Evolutionary conservation across 2,113 vertebrate species (phyloP), one percentile per base, ranked within the genome.

Genomic region (Formicarius rufipectus): DNA sequence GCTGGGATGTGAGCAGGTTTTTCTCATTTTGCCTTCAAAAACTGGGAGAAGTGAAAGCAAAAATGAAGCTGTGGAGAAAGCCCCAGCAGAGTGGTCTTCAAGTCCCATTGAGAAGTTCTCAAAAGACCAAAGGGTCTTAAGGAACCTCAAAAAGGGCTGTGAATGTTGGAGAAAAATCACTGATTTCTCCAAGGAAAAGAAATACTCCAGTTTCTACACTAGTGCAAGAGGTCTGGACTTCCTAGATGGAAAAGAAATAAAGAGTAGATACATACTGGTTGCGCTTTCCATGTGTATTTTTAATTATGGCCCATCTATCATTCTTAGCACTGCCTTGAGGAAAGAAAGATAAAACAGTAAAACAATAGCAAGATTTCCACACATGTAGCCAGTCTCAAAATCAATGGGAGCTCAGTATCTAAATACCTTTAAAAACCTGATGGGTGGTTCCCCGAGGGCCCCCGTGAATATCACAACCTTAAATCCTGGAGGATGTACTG

Each of bases 281-380:
- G 75, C 3, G 1, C 47, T 92, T 94, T 71, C 73, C 66, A 89
- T 90, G 86, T 78, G 69, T 63, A 78, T 96, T 94, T 94, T 94
- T 95, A 90, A 96, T 97, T 92, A 82, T 75, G 92, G 45, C 39
- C 58, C 88, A 92, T 94, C 67, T 74, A 78, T 96, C 95, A 95
- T 94, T 90, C 90, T 79, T 82, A 89, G 58, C 52, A 69, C 71
- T 87, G 90, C 95, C 96, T 87, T 79, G 93, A 95, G 95, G 95
- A 72, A 94, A 86, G 56, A 88, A 68, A 89, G 53, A 90, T 87
- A 92, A 87, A 90, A 13, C 49, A 92, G 49, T 53, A 93, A 74
- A 95, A 83, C 83, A 92, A 90, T 86, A 93, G 92, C 79, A 66
- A 84, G 80, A 64, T 89, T 96, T 90, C 50, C 90, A 93, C 85